These are phyloP conservation scores for Intellagama lesueurii DNA, from an alignment of 2,797 vertebrate species.

Conservation along the genomic window DNA sequence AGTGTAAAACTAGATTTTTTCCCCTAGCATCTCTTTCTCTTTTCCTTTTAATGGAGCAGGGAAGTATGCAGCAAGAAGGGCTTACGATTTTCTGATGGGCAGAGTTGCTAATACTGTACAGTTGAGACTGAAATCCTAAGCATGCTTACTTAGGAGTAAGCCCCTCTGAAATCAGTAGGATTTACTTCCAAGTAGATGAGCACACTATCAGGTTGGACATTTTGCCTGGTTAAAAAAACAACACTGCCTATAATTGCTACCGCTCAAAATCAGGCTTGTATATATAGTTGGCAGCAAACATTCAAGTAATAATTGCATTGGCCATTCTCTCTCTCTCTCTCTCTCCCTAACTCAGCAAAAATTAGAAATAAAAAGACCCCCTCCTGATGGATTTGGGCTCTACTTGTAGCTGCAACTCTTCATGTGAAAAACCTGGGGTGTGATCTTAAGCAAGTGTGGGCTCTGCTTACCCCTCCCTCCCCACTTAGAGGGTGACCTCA, in stretches of 20 bases:
- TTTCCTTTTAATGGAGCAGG: slow-evolving; percentile 52
- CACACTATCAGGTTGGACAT: not conserved
- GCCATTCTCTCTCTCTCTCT: not conserved
- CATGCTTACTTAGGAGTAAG: not conserved
- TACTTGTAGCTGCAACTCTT: slow-evolving; percentile 7
- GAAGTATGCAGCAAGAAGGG: slow-evolving; percentile 53
- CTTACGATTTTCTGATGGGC: slow-evolving; percentile 51
- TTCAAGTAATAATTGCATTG: slow-evolving; percentile 38
- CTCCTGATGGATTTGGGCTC: slow-evolving; percentile 1
- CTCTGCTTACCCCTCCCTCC: not conserved
- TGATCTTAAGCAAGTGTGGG: not conserved
- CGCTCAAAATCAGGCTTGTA: not conserved
- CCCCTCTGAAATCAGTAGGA: not conserved
- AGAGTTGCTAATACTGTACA: slow-evolving; percentile 30
- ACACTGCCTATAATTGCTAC: slow-evolving; percentile 29
- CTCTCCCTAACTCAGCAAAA: not conserved
- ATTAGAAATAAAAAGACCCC: not conserved
- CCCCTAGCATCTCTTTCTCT: slow-evolving; percentile 13
- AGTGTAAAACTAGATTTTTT: not conserved
- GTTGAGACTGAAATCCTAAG: slow-evolving; percentile 13
- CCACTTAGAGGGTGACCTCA: slow-evolving; percentile 56
- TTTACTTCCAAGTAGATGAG: slow-evolving; percentile 17
- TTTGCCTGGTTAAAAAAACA: slow-evolving; percentile 32
- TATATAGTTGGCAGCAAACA: slow-evolving; percentile 45
- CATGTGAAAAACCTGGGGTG: not conserved